Evolutionary conservation across 1,140 invertebrate genomes (phyloP).

Genomic region (Kradibia gibbosae): DNA sequence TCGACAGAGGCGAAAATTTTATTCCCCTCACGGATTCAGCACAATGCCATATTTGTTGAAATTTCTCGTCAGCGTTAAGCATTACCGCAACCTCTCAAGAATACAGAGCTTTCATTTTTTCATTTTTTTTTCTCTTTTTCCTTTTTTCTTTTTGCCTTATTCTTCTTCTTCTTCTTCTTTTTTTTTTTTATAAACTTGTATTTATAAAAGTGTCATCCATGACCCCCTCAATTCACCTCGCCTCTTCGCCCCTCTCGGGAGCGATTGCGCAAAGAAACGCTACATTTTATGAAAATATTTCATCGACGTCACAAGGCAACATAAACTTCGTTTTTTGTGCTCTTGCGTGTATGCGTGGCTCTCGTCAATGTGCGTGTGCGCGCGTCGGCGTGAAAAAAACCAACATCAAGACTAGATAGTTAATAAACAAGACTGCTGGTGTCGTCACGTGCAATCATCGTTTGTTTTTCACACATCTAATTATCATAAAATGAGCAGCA

Average conservation of each 20-base stretch:
- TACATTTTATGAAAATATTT: too few species aligned
- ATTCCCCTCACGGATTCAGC: background rate
- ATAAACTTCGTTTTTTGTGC: too few species aligned
- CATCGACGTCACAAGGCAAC: too few species aligned
- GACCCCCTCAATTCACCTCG: background rate
- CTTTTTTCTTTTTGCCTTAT: background rate
- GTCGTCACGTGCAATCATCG: slow-evolving; percentile 24
- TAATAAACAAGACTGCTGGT: slow-evolving; percentile 28
- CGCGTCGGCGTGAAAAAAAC: background rate
- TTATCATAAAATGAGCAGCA: slow-evolving; percentile 38
- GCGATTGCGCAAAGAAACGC: background rate
- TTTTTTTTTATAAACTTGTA: too few species aligned
- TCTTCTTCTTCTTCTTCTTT: background rate
- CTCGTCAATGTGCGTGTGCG: background rate
- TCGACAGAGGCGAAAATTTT: background rate
- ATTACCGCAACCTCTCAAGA: background rate
- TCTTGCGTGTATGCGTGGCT: too few species aligned
- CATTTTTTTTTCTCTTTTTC: background rate
- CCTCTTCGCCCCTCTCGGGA: background rate
- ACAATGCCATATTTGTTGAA: background rate
- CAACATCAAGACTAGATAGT: slow-evolving; percentile 23
- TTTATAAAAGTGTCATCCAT: too few species aligned
- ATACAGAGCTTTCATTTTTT: background rate
- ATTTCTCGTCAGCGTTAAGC: background rate
- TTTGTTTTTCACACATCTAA: slow-evolving; percentile 46